Base-by-base conservation (phyloP, 2,113 vertebrate species). In the Zingel zingel region DNA sequence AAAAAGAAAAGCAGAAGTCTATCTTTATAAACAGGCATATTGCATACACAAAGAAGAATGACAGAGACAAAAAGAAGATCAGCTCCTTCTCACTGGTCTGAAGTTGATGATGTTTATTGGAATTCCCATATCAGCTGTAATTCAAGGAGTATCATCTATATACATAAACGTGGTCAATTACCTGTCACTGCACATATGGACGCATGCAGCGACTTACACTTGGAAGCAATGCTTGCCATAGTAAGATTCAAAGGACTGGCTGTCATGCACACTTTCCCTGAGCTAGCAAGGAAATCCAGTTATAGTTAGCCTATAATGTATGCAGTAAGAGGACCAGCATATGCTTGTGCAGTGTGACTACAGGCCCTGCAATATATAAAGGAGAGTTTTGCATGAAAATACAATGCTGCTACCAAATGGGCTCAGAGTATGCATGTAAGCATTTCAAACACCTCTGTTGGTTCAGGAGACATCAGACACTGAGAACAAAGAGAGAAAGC, bases 231-330 rank as follows among this genome's bases (percentile, higher is more conserved):
- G 23, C 74, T 69, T 80, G 65, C 78, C 79, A 82, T 72, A 84
- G 71, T 84, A 66, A 70, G 59, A 83, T 86, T 83, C 75, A 81
- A 82, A 89, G 62, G 74, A 72, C 76, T 81, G 61, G 74, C 84
- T 85, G 79, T 74, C 72, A 83, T 64, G 72, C 76, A 85, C 66
- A 81, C 81, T 80, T 74, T 89, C 50, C 33, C 81, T 80, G 66
- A 87, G 82, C 89, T 77, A 69, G 56, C 83, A 45, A 78, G 78
- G 71, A 85, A 93, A 94, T 92, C 91, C 84, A 33, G 83, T 94
- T 94, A 93, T 54, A 82, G 82, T 85, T 82, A 77, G 75, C 68
- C 79, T 74, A 54, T 86, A 88, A 92, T 89, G 86, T 90, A 92
- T 88, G 86, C 88, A 87, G 81, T 86, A 53, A 33, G 59, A 82